Evolutionary conservation across 2,888 invertebrate genomes (phyloP).

Genomic region (Crocallis elinguaria): DNA sequence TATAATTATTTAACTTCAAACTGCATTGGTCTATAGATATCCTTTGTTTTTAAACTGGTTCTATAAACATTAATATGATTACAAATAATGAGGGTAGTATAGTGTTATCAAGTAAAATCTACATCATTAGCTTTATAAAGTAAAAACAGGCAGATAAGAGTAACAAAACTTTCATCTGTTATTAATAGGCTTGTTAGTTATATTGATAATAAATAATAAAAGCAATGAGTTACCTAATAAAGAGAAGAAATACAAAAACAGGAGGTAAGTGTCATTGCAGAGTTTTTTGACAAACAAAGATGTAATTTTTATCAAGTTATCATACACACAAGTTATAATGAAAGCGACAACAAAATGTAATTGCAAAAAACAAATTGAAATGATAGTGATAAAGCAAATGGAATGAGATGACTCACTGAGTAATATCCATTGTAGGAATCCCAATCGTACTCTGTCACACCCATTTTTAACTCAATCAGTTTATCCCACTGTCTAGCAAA

Average conservation of each 20-base stretch:
- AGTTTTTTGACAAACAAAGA: constrained; percentile 23
- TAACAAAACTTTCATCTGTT: not conserved
- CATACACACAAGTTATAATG: not conserved
- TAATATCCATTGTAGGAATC: constrained; percentile 78
- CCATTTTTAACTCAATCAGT: constrained; percentile 69
- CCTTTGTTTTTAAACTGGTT: not conserved
- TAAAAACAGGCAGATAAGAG: constrained; percentile 8
- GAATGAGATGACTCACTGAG: constrained; percentile 67
- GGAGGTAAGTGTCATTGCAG: constrained; percentile 44
- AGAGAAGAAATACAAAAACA: not conserved
- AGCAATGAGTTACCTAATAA: not conserved
- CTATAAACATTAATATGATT: not conserved
- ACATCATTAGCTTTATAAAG: not conserved
- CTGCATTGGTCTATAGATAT: not conserved
- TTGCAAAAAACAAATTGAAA: constrained; percentile 19
- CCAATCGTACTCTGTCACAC: constrained; percentile 80
- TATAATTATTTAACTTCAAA: constrained; percentile 9
- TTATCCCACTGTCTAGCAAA: constrained; percentile 51
- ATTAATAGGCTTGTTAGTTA: not conserved
- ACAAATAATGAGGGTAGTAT: constrained; percentile 39
- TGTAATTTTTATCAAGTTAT: not conserved
- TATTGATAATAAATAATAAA: not conserved
- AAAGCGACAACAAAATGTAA: constrained; percentile 21
- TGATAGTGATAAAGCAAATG: constrained; percentile 17
- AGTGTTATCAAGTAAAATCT: not conserved